Evolutionary conservation across 1,140 invertebrate genomes (phyloP).

Genomic region (Tetranychus cinnabarinus): DNA sequence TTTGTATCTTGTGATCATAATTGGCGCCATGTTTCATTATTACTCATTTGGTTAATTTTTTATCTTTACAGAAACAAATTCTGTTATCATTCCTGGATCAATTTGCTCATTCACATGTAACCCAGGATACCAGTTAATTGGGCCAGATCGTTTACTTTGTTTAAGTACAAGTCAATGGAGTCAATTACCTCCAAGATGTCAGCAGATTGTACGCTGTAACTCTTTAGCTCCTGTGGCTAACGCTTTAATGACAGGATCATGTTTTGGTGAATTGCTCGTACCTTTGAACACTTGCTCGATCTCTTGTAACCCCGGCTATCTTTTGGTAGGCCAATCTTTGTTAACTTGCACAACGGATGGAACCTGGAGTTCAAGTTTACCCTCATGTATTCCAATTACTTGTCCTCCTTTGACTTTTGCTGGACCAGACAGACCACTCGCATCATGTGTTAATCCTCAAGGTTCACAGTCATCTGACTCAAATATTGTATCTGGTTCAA

Average conservation of each 20-base stretch:
- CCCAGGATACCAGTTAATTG: background rate
- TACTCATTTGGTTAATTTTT: background rate
- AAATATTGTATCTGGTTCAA: background rate
- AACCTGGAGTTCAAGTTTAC: constrained; percentile 18
- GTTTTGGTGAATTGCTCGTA: too few species aligned
- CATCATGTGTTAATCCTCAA: too few species aligned
- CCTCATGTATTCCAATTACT: background rate
- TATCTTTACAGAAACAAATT: background rate
- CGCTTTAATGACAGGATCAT: too few species aligned
- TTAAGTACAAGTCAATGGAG: constrained; percentile 4
- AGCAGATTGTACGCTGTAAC: background rate
- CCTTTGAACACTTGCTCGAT: background rate
- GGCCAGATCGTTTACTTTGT: background rate
- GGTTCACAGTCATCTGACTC: background rate
- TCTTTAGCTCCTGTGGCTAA: too few species aligned
- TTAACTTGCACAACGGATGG: constrained; percentile 26
- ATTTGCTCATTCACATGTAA: background rate
- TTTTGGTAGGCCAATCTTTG: background rate
- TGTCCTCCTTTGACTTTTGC: background rate
- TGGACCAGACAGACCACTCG: too few species aligned
- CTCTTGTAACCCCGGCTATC: background rate
- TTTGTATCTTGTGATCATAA: too few species aligned
- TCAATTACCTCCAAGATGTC: constrained; percentile 3
- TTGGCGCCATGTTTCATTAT: background rate
- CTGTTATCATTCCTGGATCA: background rate